These are phyloP conservation scores for Brevimyrus niger DNA, from an alignment of 2,113 vertebrate species.

Conservation along the genomic window DNA sequence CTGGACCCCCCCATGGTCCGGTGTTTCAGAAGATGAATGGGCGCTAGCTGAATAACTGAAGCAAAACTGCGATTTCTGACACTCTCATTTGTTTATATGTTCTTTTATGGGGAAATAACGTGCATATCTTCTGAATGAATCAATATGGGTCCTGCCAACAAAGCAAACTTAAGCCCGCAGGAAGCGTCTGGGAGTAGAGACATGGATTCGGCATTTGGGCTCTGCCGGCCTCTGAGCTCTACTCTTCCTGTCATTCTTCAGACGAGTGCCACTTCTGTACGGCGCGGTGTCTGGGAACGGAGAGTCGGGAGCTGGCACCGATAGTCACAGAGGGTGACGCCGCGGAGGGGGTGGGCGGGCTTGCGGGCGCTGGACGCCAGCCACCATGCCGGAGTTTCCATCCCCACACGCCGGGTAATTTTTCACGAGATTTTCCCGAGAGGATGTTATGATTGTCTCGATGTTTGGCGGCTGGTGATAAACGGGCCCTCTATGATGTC, in stretches of 20 bases:
- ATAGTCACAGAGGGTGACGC: constrained; percentile 42
- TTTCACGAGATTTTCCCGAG: constrained; percentile 95
- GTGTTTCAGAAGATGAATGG: too few relatives aligned
- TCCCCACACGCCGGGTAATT: constrained; percentile 87
- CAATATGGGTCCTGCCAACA: neutral
- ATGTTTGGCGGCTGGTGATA: constrained; percentile 85
- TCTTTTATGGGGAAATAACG: neutral
- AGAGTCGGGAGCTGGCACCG: neutral
- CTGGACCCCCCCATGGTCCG: too few relatives aligned
- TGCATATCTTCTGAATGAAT: neutral
- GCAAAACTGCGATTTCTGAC: neutral
- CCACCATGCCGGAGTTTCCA: constrained; percentile 67
- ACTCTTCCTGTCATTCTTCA: neutral
- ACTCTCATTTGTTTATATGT: neutral
- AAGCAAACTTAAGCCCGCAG: neutral
- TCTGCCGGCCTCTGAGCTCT: neutral
- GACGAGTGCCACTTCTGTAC: neutral
- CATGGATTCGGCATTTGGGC: neutral
- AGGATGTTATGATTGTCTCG: constrained; percentile 99
- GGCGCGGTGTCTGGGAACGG: neutral
- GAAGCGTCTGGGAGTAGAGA: neutral
- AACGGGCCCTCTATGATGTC: constrained; percentile 91
- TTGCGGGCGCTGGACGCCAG: constrained; percentile 45
- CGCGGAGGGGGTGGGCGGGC: constrained; percentile 24
- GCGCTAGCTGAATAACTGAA: neutral